A percentile compares a stretch with the other conserved stretches of the same genome.
These are phyloP conservation scores for Phyto melanocephala DNA, from an alignment of 2,888 invertebrate genomes.

Conservation along the genomic window DNA sequence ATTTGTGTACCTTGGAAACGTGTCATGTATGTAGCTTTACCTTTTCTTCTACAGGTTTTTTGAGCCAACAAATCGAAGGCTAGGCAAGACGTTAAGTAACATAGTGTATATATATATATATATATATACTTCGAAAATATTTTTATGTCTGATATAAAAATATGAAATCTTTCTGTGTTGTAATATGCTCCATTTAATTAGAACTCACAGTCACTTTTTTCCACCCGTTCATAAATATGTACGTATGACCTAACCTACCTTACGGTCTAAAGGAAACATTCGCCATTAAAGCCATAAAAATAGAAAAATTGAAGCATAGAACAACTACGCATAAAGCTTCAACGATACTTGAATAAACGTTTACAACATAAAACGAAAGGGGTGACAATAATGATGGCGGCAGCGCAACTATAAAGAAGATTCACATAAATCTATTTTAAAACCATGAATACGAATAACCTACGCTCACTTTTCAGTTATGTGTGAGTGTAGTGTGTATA, in stretches of 20 bases:
- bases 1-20: too few relatives aligned
- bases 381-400: slow-evolving; percentile 22
- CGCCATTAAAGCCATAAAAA: slow-evolving; percentile 1
- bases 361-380: slow-evolving; percentile 8
- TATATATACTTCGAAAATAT: too few relatives aligned
- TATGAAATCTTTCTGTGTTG: not conserved
- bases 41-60: too few relatives aligned
- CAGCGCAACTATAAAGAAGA: slow-evolving; percentile 16
- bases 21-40: too few relatives aligned
- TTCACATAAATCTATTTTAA: slow-evolving; percentile 24
- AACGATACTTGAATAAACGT: slow-evolving; percentile 41
- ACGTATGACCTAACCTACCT: not conserved
- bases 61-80: too few relatives aligned
- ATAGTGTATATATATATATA: too few relatives aligned
- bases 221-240: too few relatives aligned
- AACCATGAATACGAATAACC: slow-evolving; percentile 17
- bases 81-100: too few relatives aligned
- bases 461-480: not conserved
- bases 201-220: not conserved
- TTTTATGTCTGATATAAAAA: too few relatives aligned
- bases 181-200: not conserved
- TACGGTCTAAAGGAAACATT: not conserved
- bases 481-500: not conserved
- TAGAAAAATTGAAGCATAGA: not conserved
- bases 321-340: slow-evolving; percentile 16